Percentiles rank a stretch among this genome's conserved stretches.
phyloP scores from a whole-genome alignment of 2,113 vertebrate species.

The Xiphophorus hellerii region DNA sequence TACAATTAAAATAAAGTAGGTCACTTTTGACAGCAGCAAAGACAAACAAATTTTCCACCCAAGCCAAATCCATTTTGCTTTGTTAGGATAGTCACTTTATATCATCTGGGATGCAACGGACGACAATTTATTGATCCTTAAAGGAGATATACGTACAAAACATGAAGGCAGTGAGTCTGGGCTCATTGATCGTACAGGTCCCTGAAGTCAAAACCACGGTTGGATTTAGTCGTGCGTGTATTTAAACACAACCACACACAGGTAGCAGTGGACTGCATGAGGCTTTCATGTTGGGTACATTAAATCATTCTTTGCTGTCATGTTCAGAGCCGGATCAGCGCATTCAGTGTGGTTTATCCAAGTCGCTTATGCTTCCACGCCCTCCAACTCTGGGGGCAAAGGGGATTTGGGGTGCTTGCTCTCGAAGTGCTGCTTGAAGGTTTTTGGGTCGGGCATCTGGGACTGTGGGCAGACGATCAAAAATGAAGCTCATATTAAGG shows the following conservation, averaged over 20 bases:
- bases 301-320: constrained; percentile 50
- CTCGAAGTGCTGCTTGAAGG: constrained; percentile 85
- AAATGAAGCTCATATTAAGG: background rate
- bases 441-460: constrained; percentile 85
- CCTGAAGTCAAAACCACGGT: constrained; percentile 19
- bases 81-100: constrained; percentile 10
- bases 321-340: constrained; percentile 45
- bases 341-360: constrained; percentile 28
- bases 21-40: constrained; percentile 27
- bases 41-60: constrained; percentile 6
- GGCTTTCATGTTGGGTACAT: constrained; percentile 32
- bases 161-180: constrained; percentile 23
- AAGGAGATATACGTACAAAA: constrained; percentile 34
- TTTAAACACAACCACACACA: constrained; percentile 24
- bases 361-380: constrained; percentile 74
- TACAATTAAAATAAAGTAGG: constrained; percentile 23
- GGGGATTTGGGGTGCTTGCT: constrained; percentile 84
- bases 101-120: constrained; percentile 2
- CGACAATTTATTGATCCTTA: constrained; percentile 12
- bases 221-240: constrained; percentile 14
- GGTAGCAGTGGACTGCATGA: constrained; percentile 29
- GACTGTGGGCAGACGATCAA: constrained; percentile 61
- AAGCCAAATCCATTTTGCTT: constrained; percentile 7
- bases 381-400: constrained; percentile 79
- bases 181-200: constrained; percentile 30